phyloP scores from a whole-genome alignment of 2,888 invertebrate genomes.

The Meteorus cinctellus region DNA sequence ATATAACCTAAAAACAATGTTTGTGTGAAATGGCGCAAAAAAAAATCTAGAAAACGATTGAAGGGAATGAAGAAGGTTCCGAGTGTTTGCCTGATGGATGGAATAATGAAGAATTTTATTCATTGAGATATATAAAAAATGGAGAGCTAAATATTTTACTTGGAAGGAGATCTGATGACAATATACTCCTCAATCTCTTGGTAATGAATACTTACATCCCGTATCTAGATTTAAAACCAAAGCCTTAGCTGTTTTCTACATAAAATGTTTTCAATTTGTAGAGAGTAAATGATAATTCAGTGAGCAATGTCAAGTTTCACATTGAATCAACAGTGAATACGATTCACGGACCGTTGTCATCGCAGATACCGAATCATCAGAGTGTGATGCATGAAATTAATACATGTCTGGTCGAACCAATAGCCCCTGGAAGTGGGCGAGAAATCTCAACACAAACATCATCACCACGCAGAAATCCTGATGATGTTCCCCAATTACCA shows the following conservation, averaged over 20 bases:
- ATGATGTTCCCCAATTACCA: constrained; percentile 23
- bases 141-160: constrained; percentile 80
- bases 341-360: constrained; percentile 77
- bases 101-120: constrained; percentile 82
- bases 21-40: not conserved
- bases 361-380: constrained; percentile 80
- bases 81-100: constrained; percentile 86
- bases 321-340: constrained; percentile 76
- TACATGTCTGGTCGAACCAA: constrained; percentile 80
- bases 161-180: constrained; percentile 78
- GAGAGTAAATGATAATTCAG: constrained; percentile 77
- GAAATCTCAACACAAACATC: constrained; percentile 75
- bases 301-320: constrained; percentile 79
- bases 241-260: not conserved
- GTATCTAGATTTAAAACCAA: not conserved
- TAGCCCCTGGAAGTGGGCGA: constrained; percentile 71
- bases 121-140: constrained; percentile 82
- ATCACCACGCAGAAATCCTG: constrained; percentile 21
- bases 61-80: constrained; percentile 77
- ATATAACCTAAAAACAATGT: not conserved
- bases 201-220: constrained; percentile 67
- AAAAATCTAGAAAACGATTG: constrained; percentile 76
- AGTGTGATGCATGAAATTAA: constrained; percentile 78
- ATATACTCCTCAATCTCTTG: constrained; percentile 80
- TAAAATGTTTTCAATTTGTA: constrained; percentile 65